Base-by-base conservation (phyloP, 2,888 invertebrate genomes). In the Halocaridina rubra region DNA sequence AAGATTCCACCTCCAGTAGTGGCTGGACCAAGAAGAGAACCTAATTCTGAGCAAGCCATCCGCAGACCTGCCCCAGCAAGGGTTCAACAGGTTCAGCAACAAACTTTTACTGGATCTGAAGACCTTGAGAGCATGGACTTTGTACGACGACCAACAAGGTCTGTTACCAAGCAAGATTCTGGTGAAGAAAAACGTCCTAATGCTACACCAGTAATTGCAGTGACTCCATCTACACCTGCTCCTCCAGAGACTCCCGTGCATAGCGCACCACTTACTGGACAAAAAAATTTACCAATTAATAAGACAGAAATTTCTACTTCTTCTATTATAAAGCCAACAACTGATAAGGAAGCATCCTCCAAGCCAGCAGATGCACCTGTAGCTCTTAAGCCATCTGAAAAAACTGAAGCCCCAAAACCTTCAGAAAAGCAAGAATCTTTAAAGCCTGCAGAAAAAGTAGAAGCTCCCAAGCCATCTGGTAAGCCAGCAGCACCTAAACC, bases 211-310 rank as follows among this genome's bases (percentile, higher is more conserved):
- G 64, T 64, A 39, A 87, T 87, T 72, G 64, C 84, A 4, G 86
- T 87, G 22, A 87, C 78, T 19, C 86, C 86, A 22, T 87, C 86
- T 32, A 87, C 86, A 3, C 86, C 86, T 22, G 75, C 76, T 27
- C 84, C 78, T 3, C 30, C 84, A 64, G 86, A 87, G n/a, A 78
- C 81, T n/a, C 86, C 86, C 16, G 19, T 82, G 24, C 33, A 5
- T 13, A 19, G 3, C 29, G 3, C 76, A 16, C 61, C 76, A 3
- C 19, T 22, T 10, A 13, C 8, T 27, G 29, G n/a, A 13, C 22
- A n/a, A n/a, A 16, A 13, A 10, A 30, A 16, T 13, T 30, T 16
- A 8, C 57, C 57, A 30, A 5, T 30, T 7, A 61, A 30, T 10
- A 46, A 27, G 16, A 53, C n/a, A 19, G 53, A 72, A 33, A 32